Percentiles rank a stretch among this genome's conserved stretches.
Evolutionary conservation across 2,888 invertebrate genomes (phyloP).

Genomic region (Caenorhabditis sp.): DNA sequence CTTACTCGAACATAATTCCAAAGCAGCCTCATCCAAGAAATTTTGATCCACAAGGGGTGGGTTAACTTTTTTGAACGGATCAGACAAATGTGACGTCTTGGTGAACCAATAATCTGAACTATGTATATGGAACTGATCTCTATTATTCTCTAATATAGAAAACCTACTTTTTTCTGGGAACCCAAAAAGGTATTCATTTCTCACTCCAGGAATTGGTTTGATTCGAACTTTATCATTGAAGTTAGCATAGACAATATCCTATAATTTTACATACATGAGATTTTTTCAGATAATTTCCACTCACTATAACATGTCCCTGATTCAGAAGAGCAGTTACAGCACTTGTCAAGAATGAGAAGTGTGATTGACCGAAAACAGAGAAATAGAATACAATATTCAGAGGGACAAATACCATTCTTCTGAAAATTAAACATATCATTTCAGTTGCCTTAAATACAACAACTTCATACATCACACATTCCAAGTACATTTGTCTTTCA

Average conservation of each 20-base stretch:
- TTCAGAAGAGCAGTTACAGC: conserved; percentile 13
- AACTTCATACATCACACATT: no score
- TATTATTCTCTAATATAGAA: no score
- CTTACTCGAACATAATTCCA: conserved; percentile 20
- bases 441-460: no score
- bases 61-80: conserved; percentile 18
- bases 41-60: conserved; percentile 15
- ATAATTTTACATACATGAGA: background rate
- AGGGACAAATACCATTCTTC: no score
- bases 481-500: no score
- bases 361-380: conserved; percentile 27
- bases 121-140: no score
- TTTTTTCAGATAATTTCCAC: background rate
- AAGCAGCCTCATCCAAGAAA: conserved; percentile 17
- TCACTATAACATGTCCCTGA: conserved; percentile 26
- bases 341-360: conserved; percentile 28
- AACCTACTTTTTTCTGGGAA: background rate
- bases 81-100: conserved; percentile 11
- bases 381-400: conserved; percentile 26
- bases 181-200: conserved; percentile 10
- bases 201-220: conserved; percentile 9
- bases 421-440: no score
- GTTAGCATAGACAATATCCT: conserved; percentile 25
- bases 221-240: conserved; percentile 19
- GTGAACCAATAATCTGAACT: conserved; percentile 16